These are phyloP conservation scores for Dicerorhinus sumatrensis DNA, from an alignment of 2,113 vertebrate species.

Conservation along the genomic window DNA sequence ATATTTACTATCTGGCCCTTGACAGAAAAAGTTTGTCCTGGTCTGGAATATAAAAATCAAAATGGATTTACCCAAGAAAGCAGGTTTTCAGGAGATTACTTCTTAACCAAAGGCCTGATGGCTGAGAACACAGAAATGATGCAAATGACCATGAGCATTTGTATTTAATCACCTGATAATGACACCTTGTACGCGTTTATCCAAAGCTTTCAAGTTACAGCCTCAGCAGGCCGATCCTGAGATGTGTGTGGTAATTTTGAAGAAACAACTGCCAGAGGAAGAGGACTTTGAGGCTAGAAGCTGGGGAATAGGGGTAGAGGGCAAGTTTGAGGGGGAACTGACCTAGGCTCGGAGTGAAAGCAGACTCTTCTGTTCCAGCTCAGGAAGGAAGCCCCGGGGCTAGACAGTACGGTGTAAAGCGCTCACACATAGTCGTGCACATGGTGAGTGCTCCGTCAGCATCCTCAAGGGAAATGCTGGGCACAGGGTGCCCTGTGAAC, in stretches of 20 bases:
- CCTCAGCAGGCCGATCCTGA: neutral
- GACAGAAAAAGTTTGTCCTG: neutral
- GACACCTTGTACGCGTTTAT: neutral
- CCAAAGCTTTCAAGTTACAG: neutral
- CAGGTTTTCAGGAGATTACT: neutral
- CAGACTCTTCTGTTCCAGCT: neutral
- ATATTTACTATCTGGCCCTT: neutral
- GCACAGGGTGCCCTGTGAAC: neutral
- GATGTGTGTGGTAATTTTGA: neutral
- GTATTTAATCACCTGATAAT: neutral
- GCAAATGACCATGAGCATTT: neutral
- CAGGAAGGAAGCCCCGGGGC: neutral
- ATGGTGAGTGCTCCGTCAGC: neutral
- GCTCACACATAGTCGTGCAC: too few relatives aligned
- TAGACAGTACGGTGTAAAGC: neutral
- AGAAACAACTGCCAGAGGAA: neutral
- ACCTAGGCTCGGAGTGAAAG: neutral
- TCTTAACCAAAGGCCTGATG: neutral
- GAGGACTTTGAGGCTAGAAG: neutral
- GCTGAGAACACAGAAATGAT: neutral
- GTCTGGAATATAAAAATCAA: neutral
- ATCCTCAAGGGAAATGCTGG: neutral
- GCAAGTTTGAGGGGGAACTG: neutral
- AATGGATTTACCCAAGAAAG: neutral
- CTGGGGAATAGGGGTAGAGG: neutral